Conservation (phyloP, 2,113 vertebrate genomes). For the Leptosomus discolor region DNA sequence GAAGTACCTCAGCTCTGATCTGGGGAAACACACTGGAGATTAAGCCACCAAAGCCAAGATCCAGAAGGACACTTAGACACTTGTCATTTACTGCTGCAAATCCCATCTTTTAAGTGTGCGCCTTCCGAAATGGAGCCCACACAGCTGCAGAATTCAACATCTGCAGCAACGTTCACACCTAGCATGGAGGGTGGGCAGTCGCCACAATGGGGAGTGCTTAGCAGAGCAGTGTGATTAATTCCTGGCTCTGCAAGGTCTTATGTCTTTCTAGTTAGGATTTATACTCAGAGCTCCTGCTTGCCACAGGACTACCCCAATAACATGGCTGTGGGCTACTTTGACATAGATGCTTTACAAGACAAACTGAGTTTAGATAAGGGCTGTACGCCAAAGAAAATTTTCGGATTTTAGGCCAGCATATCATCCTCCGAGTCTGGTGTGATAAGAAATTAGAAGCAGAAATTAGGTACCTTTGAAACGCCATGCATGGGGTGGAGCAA, state of each 20-base stretch:
- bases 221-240: not conserved
- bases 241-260: not conserved
- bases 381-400: not conserved
- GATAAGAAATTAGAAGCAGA: not conserved
- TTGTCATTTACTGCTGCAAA: not conserved
- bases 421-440: not conserved
- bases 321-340: not conserved
- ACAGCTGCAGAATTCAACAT: not conserved
- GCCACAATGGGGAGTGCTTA: not conserved
- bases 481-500: accelerated
- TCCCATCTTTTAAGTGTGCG: not conserved
- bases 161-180: not conserved
- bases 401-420: not conserved
- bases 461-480: not conserved
- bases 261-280: not conserved
- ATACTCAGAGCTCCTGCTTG: not conserved
- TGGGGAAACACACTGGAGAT: not conserved
- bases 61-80: not conserved
- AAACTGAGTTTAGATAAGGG: not conserved
- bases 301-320: not conserved
- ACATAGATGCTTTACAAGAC: not conserved
- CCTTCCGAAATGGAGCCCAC: not conserved
- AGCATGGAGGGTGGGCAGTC: accelerated
- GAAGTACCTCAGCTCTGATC: not conserved
- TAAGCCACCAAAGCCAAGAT: not conserved